Percentiles rank a stretch among this genome's conserved stretches.
Evolutionary conservation across 2,113 vertebrate species (phyloP).

Genomic region (Monopterus albus): DNA sequence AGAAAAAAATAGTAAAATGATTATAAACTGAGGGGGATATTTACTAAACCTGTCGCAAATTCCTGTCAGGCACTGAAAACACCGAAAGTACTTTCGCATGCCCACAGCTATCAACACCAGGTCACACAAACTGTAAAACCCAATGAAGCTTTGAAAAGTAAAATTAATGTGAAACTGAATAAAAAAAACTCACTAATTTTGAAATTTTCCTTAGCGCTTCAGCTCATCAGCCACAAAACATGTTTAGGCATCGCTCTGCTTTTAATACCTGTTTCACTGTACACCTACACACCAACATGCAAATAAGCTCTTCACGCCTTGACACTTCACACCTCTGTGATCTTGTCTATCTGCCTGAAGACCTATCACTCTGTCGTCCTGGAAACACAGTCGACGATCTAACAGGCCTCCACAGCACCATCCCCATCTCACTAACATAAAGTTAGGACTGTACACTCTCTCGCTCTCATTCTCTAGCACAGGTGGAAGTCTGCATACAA

Average conservation of each 20-base stretch:
- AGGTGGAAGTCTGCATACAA: not conserved
- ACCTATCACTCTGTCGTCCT: slow-evolving; percentile 19
- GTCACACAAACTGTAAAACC: slow-evolving; percentile 7
- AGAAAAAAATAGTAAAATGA: too few species aligned
- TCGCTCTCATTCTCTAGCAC: not conserved
- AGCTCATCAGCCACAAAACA: not conserved
- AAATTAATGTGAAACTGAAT: not conserved
- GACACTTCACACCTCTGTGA: slow-evolving; percentile 24
- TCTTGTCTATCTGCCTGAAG: slow-evolving; percentile 42
- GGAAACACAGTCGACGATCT: slow-evolving; percentile 11
- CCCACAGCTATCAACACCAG: not conserved
- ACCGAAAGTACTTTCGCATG: too few species aligned
- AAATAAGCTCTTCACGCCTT: slow-evolving; percentile 30
- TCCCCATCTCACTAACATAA: slow-evolving; percentile 1
- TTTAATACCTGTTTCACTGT: slow-evolving; percentile 28
- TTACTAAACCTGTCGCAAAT: too few species aligned
- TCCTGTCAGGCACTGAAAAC: too few species aligned
- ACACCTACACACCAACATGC: slow-evolving; percentile 24
- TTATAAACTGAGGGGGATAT: too few species aligned
- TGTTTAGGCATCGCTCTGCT: slow-evolving; percentile 24
- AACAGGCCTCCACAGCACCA: not conserved
- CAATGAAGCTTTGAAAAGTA: not conserved
- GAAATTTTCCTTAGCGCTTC: slow-evolving; percentile 20
- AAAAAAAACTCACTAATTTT: slow-evolving; percentile 15
- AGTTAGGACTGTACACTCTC: not conserved